Base-by-base conservation (phyloP, 2,113 vertebrate genomes). In the Corydoras maculifer region DNA sequence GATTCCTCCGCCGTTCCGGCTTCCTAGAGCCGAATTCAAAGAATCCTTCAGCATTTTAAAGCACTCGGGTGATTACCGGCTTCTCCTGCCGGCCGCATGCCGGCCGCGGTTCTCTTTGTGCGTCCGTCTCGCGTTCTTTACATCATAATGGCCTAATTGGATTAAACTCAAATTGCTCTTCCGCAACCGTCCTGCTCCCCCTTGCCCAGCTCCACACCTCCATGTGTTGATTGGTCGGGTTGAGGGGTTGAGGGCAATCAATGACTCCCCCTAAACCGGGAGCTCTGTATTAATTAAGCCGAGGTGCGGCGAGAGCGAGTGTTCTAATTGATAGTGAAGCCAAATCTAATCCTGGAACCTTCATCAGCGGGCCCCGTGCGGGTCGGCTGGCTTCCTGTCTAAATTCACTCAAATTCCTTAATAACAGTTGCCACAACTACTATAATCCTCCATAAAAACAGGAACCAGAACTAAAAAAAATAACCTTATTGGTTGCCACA, bases 211-310 rank as follows among this genome's bases (percentile, higher is more conserved):
- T 48, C 18, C 58, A 50, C 48, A 55, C 67, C 59, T 60, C 31
- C 49, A 32, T 15, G 48, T 14, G 10, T 32, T 5, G 25, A n/a
- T 15, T 29, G 50, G 9, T 50, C 12, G 81, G 81, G 76, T 63
- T 53, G 67, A 43, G 35, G 35, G 35, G 32, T 35, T 7, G 7
- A 35, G 32, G 35, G 35, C 4, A 2, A 8, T 87, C 85, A 86
- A 87, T 90, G 86, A 79, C 82, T 25, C 75, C 59, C 73, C 67
- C 72, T 80, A 83, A 88, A 83, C 86, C 73, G 81, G 69, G 84
- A 84, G 55, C 62, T 85, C 62, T 75, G 80, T 88, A 89, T 90
- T 87, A 89, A 89, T 87, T 86, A 83, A 86, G 65, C 70, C 80
- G 72, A 87, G 85, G 84, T 85, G 83, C 79, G 85, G 88, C 75